Conservation (phyloP, 1,140 invertebrate species). For the Aporrectodea caliginosa region DNA sequence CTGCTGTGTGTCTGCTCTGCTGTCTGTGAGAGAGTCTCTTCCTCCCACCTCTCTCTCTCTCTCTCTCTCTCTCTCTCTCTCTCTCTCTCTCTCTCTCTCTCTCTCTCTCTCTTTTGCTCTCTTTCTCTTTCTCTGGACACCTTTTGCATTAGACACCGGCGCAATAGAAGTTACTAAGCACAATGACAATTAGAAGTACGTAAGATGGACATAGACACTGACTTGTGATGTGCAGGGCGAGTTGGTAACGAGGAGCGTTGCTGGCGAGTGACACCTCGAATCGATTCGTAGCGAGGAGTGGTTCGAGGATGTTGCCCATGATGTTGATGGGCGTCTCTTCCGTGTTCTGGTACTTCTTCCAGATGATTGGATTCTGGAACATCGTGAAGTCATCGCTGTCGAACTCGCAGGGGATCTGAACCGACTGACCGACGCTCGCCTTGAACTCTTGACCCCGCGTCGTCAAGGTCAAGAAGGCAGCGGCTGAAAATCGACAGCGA, state of each 20-base stretch:
- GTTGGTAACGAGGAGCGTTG: not conserved
- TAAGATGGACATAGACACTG: too few species aligned
- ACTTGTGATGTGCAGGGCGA: constrained; percentile 3
- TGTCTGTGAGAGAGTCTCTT: too few species aligned
- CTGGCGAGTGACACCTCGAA: not conserved
- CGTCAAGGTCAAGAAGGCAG: not conserved
- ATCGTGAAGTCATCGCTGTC: not conserved
- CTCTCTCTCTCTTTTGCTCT: too few species aligned
- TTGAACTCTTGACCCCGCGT: not conserved
- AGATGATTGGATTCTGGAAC: constrained; percentile 20
- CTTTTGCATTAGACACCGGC: too few species aligned
- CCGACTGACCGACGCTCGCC: not conserved
- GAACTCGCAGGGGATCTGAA: not conserved
- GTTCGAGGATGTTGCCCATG: constrained; percentile 25
- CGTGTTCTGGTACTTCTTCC: constrained; percentile 3
- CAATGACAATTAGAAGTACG: too few species aligned
- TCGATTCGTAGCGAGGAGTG: constrained; percentile 4
- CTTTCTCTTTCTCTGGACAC: too few species aligned
- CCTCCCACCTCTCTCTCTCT: too few species aligned
- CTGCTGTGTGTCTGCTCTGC: too few species aligned
- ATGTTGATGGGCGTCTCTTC: constrained; percentile 17
- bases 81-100: too few species aligned
- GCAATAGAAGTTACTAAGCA: too few species aligned
- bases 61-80: too few species aligned
- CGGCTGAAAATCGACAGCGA: too few species aligned